Conservation (phyloP, 2,113 vertebrate species). For the Leiothrix lutea region DNA sequence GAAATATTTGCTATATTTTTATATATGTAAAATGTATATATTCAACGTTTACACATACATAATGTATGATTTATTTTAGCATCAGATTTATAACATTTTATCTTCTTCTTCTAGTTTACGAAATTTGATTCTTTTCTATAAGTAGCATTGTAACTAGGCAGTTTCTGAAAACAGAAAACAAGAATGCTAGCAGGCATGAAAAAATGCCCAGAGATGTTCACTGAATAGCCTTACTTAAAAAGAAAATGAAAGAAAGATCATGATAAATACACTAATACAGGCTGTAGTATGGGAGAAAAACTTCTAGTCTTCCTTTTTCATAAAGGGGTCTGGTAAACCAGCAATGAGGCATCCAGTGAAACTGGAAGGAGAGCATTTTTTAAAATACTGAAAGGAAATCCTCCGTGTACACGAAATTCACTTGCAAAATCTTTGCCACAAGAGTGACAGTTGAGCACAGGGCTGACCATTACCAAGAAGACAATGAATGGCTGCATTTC, state of each 20-base stretch:
- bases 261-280: not conserved
- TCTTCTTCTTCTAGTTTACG: not conserved
- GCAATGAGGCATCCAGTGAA: not conserved
- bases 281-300: not conserved
- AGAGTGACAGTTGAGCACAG: not conserved
- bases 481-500: not conserved
- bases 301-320: not conserved
- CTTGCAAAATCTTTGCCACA: not conserved
- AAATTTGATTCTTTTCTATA: not conserved
- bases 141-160: not conserved
- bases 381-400: not conserved
- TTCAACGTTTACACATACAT: not conserved
- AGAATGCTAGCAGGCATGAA: not conserved
- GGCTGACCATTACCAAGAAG: not conserved
- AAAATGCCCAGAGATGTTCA: not conserved
- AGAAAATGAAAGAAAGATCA: not conserved
- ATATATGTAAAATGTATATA: not conserved
- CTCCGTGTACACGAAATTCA: not conserved
- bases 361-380: not conserved
- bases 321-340: not conserved
- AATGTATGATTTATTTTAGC: not conserved
- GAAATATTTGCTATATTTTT: not conserved
- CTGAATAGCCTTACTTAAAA: not conserved
- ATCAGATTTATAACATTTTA: not conserved
- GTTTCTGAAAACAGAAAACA: not conserved